These are phyloP conservation scores for Amazona vittata DNA, from an alignment of 2,113 vertebrate genomes.

Conservation along the genomic window DNA sequence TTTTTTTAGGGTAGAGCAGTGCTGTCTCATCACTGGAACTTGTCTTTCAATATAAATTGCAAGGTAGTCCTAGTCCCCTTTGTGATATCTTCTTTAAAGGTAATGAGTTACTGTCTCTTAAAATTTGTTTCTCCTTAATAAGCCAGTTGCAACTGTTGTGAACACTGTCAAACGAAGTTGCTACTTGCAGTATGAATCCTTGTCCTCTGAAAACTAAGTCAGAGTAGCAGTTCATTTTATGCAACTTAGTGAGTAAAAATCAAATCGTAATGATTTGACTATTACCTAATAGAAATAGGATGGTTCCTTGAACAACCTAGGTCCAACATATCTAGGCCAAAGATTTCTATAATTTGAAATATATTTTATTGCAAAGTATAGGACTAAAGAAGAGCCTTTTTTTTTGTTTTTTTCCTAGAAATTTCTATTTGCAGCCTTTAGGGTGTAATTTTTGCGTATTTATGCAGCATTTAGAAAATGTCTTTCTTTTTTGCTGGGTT, in stretches of 20 bases:
- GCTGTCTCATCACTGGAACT: neutral
- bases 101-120: neutral
- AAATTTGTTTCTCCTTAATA: neutral
- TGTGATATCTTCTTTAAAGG: neutral
- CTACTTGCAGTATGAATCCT: neutral
- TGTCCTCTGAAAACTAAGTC: neutral
- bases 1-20: neutral
- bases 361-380: neutral
- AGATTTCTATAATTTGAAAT: neutral
- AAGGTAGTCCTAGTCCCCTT: neutral
- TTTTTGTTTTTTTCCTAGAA: neutral
- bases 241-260: neutral
- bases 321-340: neutral
- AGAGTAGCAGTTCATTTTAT: neutral
- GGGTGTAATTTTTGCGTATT: neutral
- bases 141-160: neutral
- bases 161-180: neutral
- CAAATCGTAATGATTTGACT: neutral
- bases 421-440: neutral
- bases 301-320: neutral
- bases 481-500: neutral
- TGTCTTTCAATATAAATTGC: neutral
- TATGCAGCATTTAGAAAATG: neutral
- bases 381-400: neutral
- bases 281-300: neutral